Evolutionary conservation across 2,113 vertebrate species (phyloP).

Genomic region (Alosa alosa): DNA sequence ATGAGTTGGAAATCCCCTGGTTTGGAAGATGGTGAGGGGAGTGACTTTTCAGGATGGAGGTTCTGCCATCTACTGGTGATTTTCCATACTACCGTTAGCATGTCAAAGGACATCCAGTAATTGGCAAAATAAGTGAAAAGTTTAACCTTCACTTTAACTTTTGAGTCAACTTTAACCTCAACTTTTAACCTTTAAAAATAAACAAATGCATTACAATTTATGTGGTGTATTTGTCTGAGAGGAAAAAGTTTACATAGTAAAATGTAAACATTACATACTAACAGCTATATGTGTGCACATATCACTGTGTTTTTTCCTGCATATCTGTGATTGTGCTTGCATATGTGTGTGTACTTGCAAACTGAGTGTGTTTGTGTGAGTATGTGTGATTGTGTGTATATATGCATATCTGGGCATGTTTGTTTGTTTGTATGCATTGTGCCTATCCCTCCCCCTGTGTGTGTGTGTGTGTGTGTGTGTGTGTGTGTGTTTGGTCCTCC

Average conservation of each 20-base stretch:
- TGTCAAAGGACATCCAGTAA: not conserved
- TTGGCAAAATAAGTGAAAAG: not conserved
- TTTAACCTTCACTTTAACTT: too few relatives aligned
- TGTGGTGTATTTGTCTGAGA: too few relatives aligned
- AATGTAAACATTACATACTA: not conserved
- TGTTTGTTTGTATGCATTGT: not conserved
- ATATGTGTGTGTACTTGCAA: not conserved
- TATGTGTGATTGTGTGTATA: not conserved
- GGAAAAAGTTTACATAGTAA: too few relatives aligned
- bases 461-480: not conserved
- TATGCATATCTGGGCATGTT: not conserved
- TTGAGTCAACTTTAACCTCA: too few relatives aligned
- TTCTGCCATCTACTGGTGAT: not conserved
- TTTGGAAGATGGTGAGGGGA: not conserved
- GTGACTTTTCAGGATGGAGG: too few relatives aligned
- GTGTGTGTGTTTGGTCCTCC: not conserved
- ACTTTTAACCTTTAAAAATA: too few relatives aligned
- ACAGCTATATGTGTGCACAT: not conserved
- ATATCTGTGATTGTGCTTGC: not conserved
- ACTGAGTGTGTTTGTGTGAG: not conserved
- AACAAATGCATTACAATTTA: too few relatives aligned
- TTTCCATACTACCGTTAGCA: not conserved
- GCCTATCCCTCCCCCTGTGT: not conserved
- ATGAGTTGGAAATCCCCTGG: not conserved
- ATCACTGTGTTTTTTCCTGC: not conserved